Base-by-base conservation (phyloP, 2,888 invertebrate species). In the Lasioglossum calceatum region DNA sequence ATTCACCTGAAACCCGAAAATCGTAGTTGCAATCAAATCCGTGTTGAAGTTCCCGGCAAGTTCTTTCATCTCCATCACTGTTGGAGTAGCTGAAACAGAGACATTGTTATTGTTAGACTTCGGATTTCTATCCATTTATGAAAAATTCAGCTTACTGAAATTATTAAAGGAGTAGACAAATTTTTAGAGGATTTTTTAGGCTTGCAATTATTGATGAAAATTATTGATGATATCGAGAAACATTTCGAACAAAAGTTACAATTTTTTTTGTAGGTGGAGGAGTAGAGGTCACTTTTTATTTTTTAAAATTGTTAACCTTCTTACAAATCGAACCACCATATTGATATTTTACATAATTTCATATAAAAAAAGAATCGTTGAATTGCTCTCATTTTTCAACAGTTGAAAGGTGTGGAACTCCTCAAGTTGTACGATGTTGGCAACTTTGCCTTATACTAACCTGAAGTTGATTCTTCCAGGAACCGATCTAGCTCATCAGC, bases 21-120 rank as follows among this genome's bases (percentile, higher is more conserved):
- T 96, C 1, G 96, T 95, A 0, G 95, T 95, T 8, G 95, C 95
- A 81, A 96, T 96, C 2, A 96, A 93, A 87, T 96, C 96, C 4
- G 94, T 95, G 0, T 94, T 93, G 54, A 92, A 94, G 58, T 91
- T 93, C 0, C 93, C 93, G 47, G 88, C 90, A 2, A 94, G 80
- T 23, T 94, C 94, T 81, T 94, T 95, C 14, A 94, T 47, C 54
- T 95, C 95, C 5, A 95, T 0, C 1, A 27, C 47, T 19, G 86
- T 86, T 12, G 91, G 89, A 0, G 81, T 47, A 32, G 88, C 94
- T 92, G 47, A 4, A 74, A 81, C 27, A 64, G 14, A 27, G 14
- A 12, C 27, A 64, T 12, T 0, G 27, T 27, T 14, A 5, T 27
- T 1, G 1, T 61, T 27, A 27, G 1, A 23, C 23, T 50, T 19